Base-by-base conservation (phyloP, 2,888 invertebrate genomes). In the Hydropsyche betteni region DNA sequence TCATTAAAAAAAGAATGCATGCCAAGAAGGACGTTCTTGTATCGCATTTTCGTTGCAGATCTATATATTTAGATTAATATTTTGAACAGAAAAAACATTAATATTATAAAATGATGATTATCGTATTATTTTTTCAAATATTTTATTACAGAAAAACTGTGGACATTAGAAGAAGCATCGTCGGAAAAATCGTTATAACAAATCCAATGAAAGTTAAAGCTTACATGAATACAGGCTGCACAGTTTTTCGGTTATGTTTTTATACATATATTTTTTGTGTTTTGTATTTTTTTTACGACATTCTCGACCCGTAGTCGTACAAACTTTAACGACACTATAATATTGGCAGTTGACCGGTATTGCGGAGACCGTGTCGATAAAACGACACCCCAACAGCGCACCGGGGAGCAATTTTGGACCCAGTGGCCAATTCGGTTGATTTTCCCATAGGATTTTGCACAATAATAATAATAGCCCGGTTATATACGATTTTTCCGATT, bases 251-350 rank as follows among this genome's bases (percentile, higher is more conserved):
- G 2, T 1, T 44, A 8, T 44, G 10, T 44, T 10, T 44, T 44
- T 10, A 4, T 44, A 44, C 10, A 10, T 44, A 44, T 44, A 8
- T 44, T 44, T n/a, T 44, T 44, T 44, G 44, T 6, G 44, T 44
- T 10, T 44, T 44, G 1, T 1, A 1, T 2, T 44, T 44, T 44
- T 44, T 44, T 44, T 44, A 44, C 44, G 44, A 44, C 10, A 44
- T 44, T 44, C 10, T 44, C 44, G 6, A 44, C 44, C 6, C 6
- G 7, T 44, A 44, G 44, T 10, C 61, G 14, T 24, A 70, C 74
- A 68, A 75, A 75, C 74, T 76, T 74, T 78, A 78, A 78, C 78
- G 78, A 75, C 78, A 75, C 71, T 75, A 75, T 78, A 78, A 78
- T 78, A 75, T 72, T 68, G 75, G 74, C 75, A 76, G 76, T 78